Evolutionary conservation across 2,797 vertebrate genomes (phyloP).

Genomic region (Anniella stebbinsi): DNA sequence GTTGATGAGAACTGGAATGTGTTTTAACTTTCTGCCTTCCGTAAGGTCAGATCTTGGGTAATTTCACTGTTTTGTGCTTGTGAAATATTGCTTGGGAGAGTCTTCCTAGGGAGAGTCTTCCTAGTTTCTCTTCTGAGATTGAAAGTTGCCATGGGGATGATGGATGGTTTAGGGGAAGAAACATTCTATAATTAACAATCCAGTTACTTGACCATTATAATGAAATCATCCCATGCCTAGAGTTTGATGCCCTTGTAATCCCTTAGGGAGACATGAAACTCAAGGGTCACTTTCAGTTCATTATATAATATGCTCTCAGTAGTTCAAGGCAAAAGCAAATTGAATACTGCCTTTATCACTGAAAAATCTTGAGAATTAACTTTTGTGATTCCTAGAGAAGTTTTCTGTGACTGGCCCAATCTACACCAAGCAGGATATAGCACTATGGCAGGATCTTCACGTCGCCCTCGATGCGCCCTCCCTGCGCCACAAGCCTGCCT

Average conservation of each 20-base stretch:
- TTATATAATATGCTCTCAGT: conserved; percentile 1
- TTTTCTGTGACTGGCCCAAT: too few relatives aligned
- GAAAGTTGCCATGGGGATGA: conserved; percentile 1
- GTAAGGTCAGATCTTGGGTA: not conserved
- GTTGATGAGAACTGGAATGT: not conserved
- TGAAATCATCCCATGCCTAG: conserved; percentile 18
- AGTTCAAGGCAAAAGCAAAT: not conserved
- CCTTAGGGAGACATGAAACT: not conserved
- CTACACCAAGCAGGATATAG: too few relatives aligned
- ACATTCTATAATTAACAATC: conserved; percentile 28
- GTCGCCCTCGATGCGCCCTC: too few relatives aligned
- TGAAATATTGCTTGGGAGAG: not conserved
- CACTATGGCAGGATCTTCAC: too few relatives aligned
- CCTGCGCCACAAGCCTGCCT: too few relatives aligned
- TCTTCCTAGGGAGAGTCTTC: not conserved
- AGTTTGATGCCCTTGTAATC: conserved; percentile 13
- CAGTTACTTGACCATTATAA: conserved; percentile 27
- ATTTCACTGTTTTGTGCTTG: not conserved
- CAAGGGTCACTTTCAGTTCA: not conserved
- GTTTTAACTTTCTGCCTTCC: not conserved
- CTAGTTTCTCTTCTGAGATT: not conserved
- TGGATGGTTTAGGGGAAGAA: not conserved
- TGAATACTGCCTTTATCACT: not conserved
- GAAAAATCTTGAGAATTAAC: not conserved
- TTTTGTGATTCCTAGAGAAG: not conserved